Base-by-base conservation (phyloP, 2,113 vertebrate genomes). In the Ageneiosus marmoratus region DNA sequence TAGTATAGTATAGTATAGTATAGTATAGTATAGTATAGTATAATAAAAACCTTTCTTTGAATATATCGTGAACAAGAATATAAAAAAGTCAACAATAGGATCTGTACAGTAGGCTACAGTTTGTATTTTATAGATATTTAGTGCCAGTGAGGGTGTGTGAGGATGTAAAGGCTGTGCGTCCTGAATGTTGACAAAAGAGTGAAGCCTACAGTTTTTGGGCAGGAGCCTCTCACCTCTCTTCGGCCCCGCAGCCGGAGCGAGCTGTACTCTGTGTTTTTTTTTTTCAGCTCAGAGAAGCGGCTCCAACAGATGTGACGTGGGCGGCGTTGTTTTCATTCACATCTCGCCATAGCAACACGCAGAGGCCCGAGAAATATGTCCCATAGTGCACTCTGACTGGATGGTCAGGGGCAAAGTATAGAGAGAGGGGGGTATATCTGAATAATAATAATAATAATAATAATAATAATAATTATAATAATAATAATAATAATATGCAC, bases 331-430 rank as follows among this genome's bases (percentile, higher is more conserved):
- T 80, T 96, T 95, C 95, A 95, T 95, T 95, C 95, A 95, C 91
- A 93, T 94, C 92, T 97, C 93, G 88, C 96, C 97, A 98, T 98
- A 96, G 97, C 95, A 98, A 98, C 97, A 94, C 95, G 91, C 95
- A 94, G 92, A 94, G 91, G 94, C 92, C 87, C 89, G 93, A 93
- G 91, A 98, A 97, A 96, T 96, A 98, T 95, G 96, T 94, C 88
- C 91, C 95, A 94, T 94, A 87, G 80, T 56, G 79, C 73, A 83
- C 46, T 51, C 41, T 51, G 72, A 79, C 80, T 60, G 70, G 29
- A 80, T 10, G 32, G 18, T 24, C 29, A 29, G 50, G 44, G 70
- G 27, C 53, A 41, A 55, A 56, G 41, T 82, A 62, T 50, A 32
- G 7, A 56, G 63, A 63, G 15, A 56, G 22, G 50, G 16, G 46